These are phyloP conservation scores for Copidosoma aretas DNA, from an alignment of 2,888 invertebrate genomes.

Conservation along the genomic window DNA sequence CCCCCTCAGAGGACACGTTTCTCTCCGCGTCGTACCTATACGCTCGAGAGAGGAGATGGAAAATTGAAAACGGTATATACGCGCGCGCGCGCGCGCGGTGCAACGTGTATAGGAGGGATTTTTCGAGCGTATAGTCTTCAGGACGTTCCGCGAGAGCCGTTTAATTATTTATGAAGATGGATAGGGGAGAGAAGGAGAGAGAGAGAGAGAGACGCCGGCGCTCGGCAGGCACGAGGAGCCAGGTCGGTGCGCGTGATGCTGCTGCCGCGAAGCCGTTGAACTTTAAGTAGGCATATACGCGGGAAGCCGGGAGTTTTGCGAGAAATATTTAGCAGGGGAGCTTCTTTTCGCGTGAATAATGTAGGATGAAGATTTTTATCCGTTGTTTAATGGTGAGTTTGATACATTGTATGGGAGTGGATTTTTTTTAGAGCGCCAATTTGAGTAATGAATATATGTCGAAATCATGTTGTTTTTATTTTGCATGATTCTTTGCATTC, in stretches of 20 bases:
- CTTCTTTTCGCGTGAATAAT: neutral
- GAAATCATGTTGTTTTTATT: no score
- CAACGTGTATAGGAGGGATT: neutral
- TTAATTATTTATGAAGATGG: constrained; percentile 35
- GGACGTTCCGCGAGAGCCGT: constrained; percentile 18
- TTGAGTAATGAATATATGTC: no score
- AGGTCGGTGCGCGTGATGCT: neutral
- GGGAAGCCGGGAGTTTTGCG: neutral
- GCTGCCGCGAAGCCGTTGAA: neutral
- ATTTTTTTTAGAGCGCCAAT: neutral
- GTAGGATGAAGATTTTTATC: neutral
- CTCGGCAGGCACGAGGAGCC: neutral
- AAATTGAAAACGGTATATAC: constrained; percentile 36
- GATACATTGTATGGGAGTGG: neutral
- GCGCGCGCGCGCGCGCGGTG: neutral
- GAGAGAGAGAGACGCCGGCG: neutral
- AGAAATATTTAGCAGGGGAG: no score
- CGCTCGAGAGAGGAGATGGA: constrained; percentile 4
- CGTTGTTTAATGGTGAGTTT: neutral
- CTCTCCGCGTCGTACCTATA: neutral
- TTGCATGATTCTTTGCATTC: no score
- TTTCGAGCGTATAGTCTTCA: constrained; percentile 8
- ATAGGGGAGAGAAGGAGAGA: constrained; percentile 2
- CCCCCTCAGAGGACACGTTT: constrained; percentile 17
- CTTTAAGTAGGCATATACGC: neutral